Conservation (phyloP, 2,113 vertebrate species). For the Macrotus californicus region DNA sequence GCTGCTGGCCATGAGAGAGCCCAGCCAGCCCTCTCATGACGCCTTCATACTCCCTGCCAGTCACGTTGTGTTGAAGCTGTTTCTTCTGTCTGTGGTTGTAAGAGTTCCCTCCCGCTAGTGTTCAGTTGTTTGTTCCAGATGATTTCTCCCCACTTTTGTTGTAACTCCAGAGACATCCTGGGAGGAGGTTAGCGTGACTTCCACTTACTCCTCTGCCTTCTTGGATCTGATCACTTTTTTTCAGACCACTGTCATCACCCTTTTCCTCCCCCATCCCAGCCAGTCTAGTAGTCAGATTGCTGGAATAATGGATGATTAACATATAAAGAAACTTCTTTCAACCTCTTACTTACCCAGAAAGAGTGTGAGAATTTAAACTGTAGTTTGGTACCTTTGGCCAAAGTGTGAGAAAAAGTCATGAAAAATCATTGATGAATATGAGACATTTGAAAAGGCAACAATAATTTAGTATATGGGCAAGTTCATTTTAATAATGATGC, state of each 20-base stretch:
- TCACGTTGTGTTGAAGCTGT: too few species aligned
- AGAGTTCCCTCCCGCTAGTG: too few species aligned
- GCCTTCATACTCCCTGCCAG: too few species aligned
- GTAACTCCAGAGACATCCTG: too few species aligned
- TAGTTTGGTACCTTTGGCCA: background rate
- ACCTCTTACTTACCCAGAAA: background rate
- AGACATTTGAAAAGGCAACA: background rate
- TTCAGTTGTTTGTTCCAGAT: too few species aligned
- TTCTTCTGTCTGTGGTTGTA: too few species aligned
- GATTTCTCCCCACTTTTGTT: too few species aligned
- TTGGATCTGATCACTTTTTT: too few species aligned
- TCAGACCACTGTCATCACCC: background rate
- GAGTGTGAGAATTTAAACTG: background rate
- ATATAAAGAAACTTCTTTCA: background rate
- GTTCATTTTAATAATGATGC: background rate
- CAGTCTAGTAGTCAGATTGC: background rate
- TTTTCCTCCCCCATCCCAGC: background rate
- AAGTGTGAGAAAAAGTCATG: constrained; percentile 12
- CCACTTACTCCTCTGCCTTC: too few species aligned
- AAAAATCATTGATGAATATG: background rate
- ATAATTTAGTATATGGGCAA: background rate
- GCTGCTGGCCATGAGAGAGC: too few species aligned
- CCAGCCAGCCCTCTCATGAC: too few species aligned
- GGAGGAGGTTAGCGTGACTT: too few species aligned
- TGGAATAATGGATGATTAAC: background rate